Base-by-base conservation (phyloP, 2,797 vertebrate genomes). In the Thripadectes ignobilis region DNA sequence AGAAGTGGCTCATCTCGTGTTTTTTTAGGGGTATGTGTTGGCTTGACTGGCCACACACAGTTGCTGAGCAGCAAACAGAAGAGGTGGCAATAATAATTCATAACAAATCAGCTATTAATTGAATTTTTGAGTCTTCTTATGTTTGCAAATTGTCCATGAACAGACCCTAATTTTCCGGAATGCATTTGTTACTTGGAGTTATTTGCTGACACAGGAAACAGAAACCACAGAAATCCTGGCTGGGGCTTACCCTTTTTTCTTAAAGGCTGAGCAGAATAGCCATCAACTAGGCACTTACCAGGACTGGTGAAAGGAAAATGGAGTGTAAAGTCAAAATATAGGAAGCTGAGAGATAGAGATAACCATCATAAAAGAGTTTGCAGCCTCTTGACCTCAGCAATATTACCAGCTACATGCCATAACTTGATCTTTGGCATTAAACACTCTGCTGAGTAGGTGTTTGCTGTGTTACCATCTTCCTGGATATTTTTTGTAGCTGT, bases 151-250 rank as follows among this genome's bases (percentile, higher is more conserved):
- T 95, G 76, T 82, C 78, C 67, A 65, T 65, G 80, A 91, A 89
- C 16, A 89, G 71, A 82, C 20, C 26, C 62, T 76, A 65, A 89
- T 93, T 90, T 96, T 96, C 67, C 8, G 6, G 89, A 95, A 86
- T 87, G 83, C 13, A 49, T 91, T 93, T 91, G 54, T 93, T 86
- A 74, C 88, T 86, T 30, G 29, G 78, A 94, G 71, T 92, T 95
- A 95, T 96, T 95, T 96, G 95, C 91, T 96, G 95, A 95, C 81
- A 92, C 43, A 88, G 76, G 84, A 96, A 95, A 80, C 65, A 94
- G 72, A 93, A 96, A 73, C 81, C 82, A 82, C 79, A 87, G 58
- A 94, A 93, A 84, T 74, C 41, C 86, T 89, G 85, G 59, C 57
- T 90, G 66, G 59, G 57, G 46, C 61, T 81, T 81, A 87, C 57